phyloP scores from a whole-genome alignment of 1,140 invertebrate genomes.

The Planococcus citri region DNA sequence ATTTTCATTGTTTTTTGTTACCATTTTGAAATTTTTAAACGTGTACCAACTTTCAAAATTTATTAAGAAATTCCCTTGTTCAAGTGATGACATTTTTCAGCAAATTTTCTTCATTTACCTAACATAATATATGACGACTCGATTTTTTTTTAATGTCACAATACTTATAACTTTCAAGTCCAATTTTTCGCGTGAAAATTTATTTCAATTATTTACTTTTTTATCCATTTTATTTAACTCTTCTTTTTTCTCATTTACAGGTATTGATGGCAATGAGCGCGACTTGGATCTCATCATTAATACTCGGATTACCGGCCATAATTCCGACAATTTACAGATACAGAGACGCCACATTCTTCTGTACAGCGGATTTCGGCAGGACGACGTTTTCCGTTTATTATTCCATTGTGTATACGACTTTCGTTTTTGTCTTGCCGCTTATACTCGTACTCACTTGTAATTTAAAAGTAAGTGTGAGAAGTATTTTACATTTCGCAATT shows the following conservation, averaged over 20 bases:
- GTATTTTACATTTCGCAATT: neutral
- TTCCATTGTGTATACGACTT: constrained; percentile 45
- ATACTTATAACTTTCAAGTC: too few relatives aligned
- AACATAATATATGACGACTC: too few relatives aligned
- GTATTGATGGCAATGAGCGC: constrained; percentile 36
- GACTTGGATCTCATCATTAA: constrained; percentile 38
- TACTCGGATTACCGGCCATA: constrained; percentile 36
- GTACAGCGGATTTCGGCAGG: constrained; percentile 50
- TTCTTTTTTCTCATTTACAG: constrained; percentile 23
- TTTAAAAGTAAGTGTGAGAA: constrained; percentile 39
- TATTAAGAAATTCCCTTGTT: too few relatives aligned
- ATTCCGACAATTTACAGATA: constrained; percentile 39
- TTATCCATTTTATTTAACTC: too few relatives aligned
- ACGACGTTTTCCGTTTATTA: constrained; percentile 44
- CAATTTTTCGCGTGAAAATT: too few relatives aligned
- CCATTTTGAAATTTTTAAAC: too few relatives aligned
- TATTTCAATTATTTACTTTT: too few relatives aligned
- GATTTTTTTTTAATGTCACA: too few relatives aligned
- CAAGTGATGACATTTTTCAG: too few relatives aligned
- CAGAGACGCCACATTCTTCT: constrained; percentile 44
- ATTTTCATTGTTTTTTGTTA: too few relatives aligned
- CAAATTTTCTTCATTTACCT: too few relatives aligned
- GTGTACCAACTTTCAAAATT: too few relatives aligned
- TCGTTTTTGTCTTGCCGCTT: constrained; percentile 52
- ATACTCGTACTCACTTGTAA: constrained; percentile 57